Base-by-base conservation (phyloP, 2,797 vertebrate species). In the Coregonus sp. region DNA sequence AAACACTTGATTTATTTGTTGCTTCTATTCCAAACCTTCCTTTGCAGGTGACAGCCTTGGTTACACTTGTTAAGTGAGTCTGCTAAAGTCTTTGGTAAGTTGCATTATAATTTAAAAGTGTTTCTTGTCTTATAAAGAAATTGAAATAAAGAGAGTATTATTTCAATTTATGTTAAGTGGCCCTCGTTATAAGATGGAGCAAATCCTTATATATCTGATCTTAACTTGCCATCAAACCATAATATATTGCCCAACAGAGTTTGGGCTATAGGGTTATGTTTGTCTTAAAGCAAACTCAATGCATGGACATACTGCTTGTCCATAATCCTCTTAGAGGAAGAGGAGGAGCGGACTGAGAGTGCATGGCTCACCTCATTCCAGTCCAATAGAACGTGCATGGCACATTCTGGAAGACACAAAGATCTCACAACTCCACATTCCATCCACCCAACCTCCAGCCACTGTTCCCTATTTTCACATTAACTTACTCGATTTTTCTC, bases 341-440 rank as follows among this genome's bases (percentile, higher is more conserved):
- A 67, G 63, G 74, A 29, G 66, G 74, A 79, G 78, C 54, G 66
- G 73, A 75, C 78, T 51, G 73, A 51, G 67, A 31, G 68, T 71
- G 70, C 54, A 70, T 71, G 73, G 54, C 73, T 75, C 68, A 66
- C 78, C 73, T 75, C 68, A 66, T 73, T 29, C 5, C 20, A 72
- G 75, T 47, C 75, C 78, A 61, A 75, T 66, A 65, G 73, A 79
- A 70, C 78, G 50, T 75, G 73, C 78, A 52, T 20, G 69, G 69
- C 73, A 63, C 78, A 40, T 61, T 70, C 69, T 70, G 68, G 54
- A 70, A 54, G 67, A 61, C 52, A 56, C 33, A 70, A 52, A 76
- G 51, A 70, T 68, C 74, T 51, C 51, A 67, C n/a, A n/a, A 59
- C 67, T 76, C 69, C 68, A 69, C 52, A 70, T 29, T 18, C 14